Percentiles rank a stretch among this genome's conserved stretches.
phyloP scores from a whole-genome alignment of 2,888 invertebrate genomes.

The Cantharis rufa region DNA sequence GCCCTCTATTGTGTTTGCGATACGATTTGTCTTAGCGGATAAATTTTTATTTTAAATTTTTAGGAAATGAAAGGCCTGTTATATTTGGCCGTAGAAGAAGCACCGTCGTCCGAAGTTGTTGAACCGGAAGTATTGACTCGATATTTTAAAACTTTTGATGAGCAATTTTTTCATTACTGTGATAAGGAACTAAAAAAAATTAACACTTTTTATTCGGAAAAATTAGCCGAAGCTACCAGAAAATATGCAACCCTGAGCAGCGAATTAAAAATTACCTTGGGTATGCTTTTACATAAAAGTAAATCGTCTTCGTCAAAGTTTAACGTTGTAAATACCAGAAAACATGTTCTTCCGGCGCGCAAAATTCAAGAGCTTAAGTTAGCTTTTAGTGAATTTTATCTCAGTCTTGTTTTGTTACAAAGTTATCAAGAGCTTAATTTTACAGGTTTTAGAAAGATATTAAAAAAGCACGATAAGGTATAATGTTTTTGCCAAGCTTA shows the following conservation, averaged over 20 bases:
- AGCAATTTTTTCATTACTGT: slow-evolving; percentile 82
- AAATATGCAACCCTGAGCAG: slow-evolving; percentile 76
- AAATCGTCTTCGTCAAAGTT: slow-evolving; percentile 41
- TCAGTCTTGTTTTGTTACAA: slow-evolving; percentile 81
- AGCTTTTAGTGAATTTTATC: slow-evolving; percentile 89
- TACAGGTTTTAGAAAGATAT: slow-evolving; percentile 86
- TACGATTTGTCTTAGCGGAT: neutral
- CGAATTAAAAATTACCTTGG: slow-evolving; percentile 64
- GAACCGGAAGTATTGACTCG: slow-evolving; percentile 72
- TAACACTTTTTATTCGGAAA: slow-evolving; percentile 87
- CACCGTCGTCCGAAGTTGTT: slow-evolving; percentile 75
- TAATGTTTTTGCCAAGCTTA: neutral
- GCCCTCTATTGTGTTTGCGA: neutral
- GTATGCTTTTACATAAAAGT: slow-evolving; percentile 43
- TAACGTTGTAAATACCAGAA: slow-evolving; percentile 39
- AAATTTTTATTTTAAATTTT: slow-evolving; percentile 5
- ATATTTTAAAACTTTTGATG: slow-evolving; percentile 80
- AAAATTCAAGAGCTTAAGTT: slow-evolving; percentile 82
- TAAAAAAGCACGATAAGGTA: slow-evolving; percentile 89
- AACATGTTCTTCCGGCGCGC: slow-evolving; percentile 60
- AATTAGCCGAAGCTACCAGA: slow-evolving; percentile 84
- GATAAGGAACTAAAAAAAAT: slow-evolving; percentile 86
- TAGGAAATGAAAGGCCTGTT: slow-evolving; percentile 85
- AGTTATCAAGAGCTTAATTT: slow-evolving; percentile 89
- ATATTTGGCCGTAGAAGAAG: slow-evolving; percentile 77